These are phyloP conservation scores for Lithophane socia DNA, from an alignment of 2,888 invertebrate genomes.

Conservation along the genomic window DNA sequence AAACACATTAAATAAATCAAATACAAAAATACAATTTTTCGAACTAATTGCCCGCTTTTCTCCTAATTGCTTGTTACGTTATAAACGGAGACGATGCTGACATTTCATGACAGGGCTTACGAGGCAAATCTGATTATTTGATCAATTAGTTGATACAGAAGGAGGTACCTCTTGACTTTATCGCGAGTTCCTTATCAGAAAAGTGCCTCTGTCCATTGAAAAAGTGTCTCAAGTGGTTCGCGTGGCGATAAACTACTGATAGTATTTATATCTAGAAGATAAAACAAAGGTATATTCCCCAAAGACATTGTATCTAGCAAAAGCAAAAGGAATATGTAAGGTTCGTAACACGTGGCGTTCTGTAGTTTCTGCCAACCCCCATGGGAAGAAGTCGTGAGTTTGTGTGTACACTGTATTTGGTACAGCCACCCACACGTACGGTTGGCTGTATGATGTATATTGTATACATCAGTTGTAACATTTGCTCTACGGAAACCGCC, in stretches of 20 bases:
- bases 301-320: not conserved
- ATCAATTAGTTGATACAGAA: not conserved
- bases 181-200: constrained; percentile 4
- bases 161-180: not conserved
- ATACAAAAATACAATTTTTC: not conserved
- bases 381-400: not conserved
- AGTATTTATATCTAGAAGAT: not conserved
- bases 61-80: constrained; percentile 5
- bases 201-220: not conserved
- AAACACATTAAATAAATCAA: not conserved
- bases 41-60: not conserved
- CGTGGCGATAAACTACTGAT: not conserved
- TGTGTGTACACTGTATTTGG: not conserved
- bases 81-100: not conserved
- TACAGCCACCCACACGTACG: too few relatives aligned
- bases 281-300: not conserved
- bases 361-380: not conserved
- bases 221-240: constrained; percentile 24
- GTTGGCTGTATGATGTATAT: too few relatives aligned
- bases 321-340: not conserved
- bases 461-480: not conserved
- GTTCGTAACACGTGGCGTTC: not conserved
- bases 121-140: not conserved
- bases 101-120: not conserved
- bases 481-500: not conserved